Percentiles rank a stretch among this genome's conserved stretches.
Evolutionary conservation across 2,113 vertebrate genomes (phyloP).

Genomic region (human (Homo sapiens)): GRCh38 chr9:18531001-18531500

Average conservation of each 20-base stretch:
- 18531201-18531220: background rate
- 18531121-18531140: background rate
- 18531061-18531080: background rate
- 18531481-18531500: background rate
- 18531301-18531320: background rate
- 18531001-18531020: background rate
- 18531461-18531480: background rate
- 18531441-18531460: background rate
- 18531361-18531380: background rate
- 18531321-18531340: background rate
- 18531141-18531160: background rate
- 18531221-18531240: background rate
- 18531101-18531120: background rate
- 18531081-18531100: background rate
- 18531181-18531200: background rate
- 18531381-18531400: background rate
- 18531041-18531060: slow-evolving; percentile 36
- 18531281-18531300: background rate
- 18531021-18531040: background rate
- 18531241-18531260: background rate
- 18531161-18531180: background rate
- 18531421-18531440: background rate
- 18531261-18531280: slow-evolving; percentile 1
- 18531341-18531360: background rate
- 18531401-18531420: background rate